A percentile compares a stretch with the other conserved stretches of the same genome.
Evolutionary conservation across 2,797 vertebrate species (phyloP).

Genomic region (Pelobates cultripes): DNA sequence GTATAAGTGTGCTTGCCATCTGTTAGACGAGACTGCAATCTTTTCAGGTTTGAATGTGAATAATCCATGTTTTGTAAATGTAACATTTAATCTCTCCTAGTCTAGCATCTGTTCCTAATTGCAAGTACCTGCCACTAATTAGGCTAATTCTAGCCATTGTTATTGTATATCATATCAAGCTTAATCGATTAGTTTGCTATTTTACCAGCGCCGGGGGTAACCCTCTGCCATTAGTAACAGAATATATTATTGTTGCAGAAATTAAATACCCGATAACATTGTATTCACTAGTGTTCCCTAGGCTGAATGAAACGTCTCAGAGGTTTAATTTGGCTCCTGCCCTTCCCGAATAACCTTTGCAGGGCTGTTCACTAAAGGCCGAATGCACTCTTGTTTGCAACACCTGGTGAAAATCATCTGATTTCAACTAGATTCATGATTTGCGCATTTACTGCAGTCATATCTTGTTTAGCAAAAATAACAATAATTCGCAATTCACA

Average conservation of each 20-base stretch:
- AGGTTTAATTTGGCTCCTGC: no score
- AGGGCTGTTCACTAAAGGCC: no score
- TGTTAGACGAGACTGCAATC: slow-evolving; percentile 58
- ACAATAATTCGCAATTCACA: no score
- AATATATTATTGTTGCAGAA: neutral
- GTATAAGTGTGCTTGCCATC: slow-evolving; percentile 58
- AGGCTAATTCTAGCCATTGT: slow-evolving; percentile 60
- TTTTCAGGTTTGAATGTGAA: slow-evolving; percentile 63
- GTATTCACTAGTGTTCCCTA: no score
- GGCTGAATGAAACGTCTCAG: no score
- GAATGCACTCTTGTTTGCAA: no score
- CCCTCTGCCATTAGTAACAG: slow-evolving; percentile 1
- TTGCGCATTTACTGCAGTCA: no score
- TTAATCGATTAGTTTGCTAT: slow-evolving; percentile 57
- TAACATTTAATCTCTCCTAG: slow-evolving; percentile 61
- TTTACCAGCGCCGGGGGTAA: slow-evolving; percentile 1
- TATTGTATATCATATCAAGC: slow-evolving; percentile 21
- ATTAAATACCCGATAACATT: no score
- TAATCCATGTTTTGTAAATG: slow-evolving; percentile 60
- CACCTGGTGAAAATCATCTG: no score
- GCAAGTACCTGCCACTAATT: slow-evolving; percentile 65
- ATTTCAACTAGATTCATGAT: no score
- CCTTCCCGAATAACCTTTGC: no score
- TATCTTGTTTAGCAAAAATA: no score
- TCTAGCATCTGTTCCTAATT: slow-evolving; percentile 64